These are phyloP conservation scores for Littorina saxatilis DNA, from an alignment of 1,140 invertebrate species.

Conservation along the genomic window DNA sequence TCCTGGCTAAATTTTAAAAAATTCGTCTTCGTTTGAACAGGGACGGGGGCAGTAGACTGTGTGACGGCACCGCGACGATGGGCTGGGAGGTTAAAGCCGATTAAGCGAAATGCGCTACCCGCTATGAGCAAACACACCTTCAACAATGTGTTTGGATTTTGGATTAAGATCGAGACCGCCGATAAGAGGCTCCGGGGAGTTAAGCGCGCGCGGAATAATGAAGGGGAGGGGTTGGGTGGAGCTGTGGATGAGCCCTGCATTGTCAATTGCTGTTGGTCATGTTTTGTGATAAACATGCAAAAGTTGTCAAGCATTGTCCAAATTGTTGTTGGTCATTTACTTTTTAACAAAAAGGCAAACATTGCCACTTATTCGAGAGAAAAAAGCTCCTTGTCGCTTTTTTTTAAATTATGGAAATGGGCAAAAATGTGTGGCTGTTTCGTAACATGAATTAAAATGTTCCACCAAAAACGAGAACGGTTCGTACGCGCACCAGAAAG, in stretches of 20 bases:
- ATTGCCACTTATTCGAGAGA: too few species aligned
- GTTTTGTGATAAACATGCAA: too few species aligned
- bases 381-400: too few species aligned
- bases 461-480: too few species aligned
- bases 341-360: too few species aligned
- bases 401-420: too few species aligned
- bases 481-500: too few species aligned
- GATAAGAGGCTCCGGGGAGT: background rate
- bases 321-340: too few species aligned
- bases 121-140: constrained; percentile 9
- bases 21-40: constrained; percentile 9
- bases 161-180: constrained; percentile 6
- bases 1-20: background rate
- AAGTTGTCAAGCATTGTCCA: too few species aligned
- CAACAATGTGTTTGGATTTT: constrained; percentile 9
- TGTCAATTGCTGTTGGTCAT: too few species aligned
- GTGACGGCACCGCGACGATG: background rate
- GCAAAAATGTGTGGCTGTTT: too few species aligned
- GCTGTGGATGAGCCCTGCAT: background rate
- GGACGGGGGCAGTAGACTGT: background rate
- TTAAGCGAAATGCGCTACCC: constrained; percentile 5
- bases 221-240: background rate
- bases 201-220: background rate
- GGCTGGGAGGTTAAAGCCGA: background rate
- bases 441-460: too few species aligned